These are phyloP conservation scores for Colletes gigas DNA, from an alignment of 1,140 invertebrate species.

Conservation along the genomic window DNA sequence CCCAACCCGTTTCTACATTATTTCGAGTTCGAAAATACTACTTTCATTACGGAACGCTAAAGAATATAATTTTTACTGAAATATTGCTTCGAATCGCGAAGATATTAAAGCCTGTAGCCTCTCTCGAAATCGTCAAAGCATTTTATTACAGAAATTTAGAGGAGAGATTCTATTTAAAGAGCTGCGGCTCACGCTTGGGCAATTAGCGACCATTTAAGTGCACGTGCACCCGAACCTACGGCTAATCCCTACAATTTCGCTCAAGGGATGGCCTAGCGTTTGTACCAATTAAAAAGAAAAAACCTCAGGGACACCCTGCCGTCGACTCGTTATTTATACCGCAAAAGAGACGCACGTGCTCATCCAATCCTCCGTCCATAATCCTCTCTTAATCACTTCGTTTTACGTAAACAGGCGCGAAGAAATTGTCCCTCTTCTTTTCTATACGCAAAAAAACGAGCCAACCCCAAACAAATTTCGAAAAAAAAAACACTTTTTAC, in stretches of 20 bases:
- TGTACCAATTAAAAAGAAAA: conserved; percentile 74
- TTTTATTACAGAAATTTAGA: not conserved
- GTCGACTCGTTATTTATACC: conserved; percentile 55
- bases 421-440: conserved; percentile 2
- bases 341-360: conserved; percentile 70
- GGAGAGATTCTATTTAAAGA: conserved; percentile 3
- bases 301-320: conserved; percentile 62
- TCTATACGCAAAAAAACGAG: not conserved
- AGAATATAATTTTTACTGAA: no score
- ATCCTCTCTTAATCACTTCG: conserved; percentile 44
- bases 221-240: conserved; percentile 74
- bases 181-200: conserved; percentile 45
- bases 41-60: no score
- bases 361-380: conserved; percentile 47
- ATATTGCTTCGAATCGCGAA: no score
- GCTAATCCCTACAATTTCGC: conserved; percentile 73
- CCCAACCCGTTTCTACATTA: no score
- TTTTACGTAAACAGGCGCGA: conserved; percentile 58
- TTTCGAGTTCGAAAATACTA: no score
- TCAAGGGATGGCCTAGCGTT: conserved; percentile 60
- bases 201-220: conserved; percentile 78
- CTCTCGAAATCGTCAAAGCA: not conserved
- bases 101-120: not conserved
- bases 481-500: no score
- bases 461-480: not conserved